A percentile compares a stretch with the other conserved stretches of the same genome.
Evolutionary conservation across 2,888 invertebrate genomes (phyloP).

Genomic region (Oxyteleia sp.): DNA sequence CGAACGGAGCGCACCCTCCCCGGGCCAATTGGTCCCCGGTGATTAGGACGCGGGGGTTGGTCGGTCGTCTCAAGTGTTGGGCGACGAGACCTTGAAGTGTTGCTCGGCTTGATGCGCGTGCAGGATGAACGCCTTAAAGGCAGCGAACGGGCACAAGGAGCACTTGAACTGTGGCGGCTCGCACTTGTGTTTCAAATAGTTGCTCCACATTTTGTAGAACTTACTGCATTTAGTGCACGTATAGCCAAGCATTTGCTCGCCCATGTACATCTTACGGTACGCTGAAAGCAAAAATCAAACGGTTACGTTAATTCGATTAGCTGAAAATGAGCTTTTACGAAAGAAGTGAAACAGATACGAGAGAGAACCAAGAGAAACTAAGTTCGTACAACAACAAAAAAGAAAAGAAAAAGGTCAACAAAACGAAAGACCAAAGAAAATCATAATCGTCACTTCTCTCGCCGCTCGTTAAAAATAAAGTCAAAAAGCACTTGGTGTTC

Average conservation of each 20-base stretch:
- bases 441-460: constrained; percentile 27
- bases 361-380: constrained; percentile 15
- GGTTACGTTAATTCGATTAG: constrained; percentile 20
- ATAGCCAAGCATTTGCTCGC: constrained; percentile 87
- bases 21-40: constrained; percentile 12
- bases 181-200: constrained; percentile 87
- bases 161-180: constrained; percentile 87
- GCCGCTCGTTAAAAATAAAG: constrained; percentile 35
- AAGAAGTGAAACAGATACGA: constrained; percentile 3
- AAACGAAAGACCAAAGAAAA: constrained; percentile 4
- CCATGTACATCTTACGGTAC: constrained; percentile 87
- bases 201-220: constrained; percentile 88
- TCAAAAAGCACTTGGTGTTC: constrained; percentile 40
- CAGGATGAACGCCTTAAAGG: constrained; percentile 87
- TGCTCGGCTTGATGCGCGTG: constrained; percentile 87
- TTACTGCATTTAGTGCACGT: constrained; percentile 87
- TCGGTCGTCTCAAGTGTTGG: constrained; percentile 80
- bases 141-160: constrained; percentile 86
- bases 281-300: constrained; percentile 84
- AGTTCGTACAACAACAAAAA: too few species aligned
- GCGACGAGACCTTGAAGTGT: constrained; percentile 85
- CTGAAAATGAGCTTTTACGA: not conserved
- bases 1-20: constrained; percentile 39
- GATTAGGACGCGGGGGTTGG: constrained; percentile 27
- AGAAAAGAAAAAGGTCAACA: not conserved